Conservation (phyloP, 1,140 invertebrate genomes). For the Drosophila willistoni region DNA sequence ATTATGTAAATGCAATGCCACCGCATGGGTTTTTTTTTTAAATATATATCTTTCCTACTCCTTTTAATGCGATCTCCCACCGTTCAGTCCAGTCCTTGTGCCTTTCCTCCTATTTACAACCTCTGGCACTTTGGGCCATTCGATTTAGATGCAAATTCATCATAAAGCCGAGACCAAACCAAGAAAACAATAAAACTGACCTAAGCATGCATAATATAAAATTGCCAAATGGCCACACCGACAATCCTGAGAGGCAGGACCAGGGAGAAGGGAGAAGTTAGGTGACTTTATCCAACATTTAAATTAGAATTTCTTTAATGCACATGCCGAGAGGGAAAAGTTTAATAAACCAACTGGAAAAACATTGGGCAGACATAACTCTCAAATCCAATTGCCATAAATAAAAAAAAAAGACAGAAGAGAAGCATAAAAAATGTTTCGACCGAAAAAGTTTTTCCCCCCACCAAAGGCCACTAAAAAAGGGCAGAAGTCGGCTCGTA, state of each 20-base stretch:
- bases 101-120: background rate
- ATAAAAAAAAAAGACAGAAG: conserved; percentile 51
- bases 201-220: conserved; percentile 45
- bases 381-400: conserved; percentile 80
- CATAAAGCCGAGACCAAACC: conserved; percentile 56
- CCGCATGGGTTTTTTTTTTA: conserved; percentile 40
- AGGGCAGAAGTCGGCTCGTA: conserved; percentile 48
- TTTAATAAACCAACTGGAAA: conserved; percentile 32
- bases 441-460: conserved; percentile 61
- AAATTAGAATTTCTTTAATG: conserved; percentile 50
- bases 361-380: conserved; percentile 55
- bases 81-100: background rate
- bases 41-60: conserved; percentile 51
- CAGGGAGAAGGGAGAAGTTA: conserved; percentile 17
- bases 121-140: conserved; percentile 34
- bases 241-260: background rate
- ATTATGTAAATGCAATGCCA: conserved; percentile 71
- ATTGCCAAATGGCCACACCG: conserved; percentile 7
- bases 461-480: background rate
- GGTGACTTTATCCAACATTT: conserved; percentile 40
- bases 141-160: conserved; percentile 82
- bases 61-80: conserved; percentile 58
- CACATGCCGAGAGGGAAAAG: conserved; percentile 35
- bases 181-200: conserved; percentile 66
- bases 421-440: background rate